A percentile compares a stretch with the other conserved stretches of the same genome.
Evolutionary conservation across 2,888 invertebrate species (phyloP).

Genomic region (Parnassius smintheus): DNA sequence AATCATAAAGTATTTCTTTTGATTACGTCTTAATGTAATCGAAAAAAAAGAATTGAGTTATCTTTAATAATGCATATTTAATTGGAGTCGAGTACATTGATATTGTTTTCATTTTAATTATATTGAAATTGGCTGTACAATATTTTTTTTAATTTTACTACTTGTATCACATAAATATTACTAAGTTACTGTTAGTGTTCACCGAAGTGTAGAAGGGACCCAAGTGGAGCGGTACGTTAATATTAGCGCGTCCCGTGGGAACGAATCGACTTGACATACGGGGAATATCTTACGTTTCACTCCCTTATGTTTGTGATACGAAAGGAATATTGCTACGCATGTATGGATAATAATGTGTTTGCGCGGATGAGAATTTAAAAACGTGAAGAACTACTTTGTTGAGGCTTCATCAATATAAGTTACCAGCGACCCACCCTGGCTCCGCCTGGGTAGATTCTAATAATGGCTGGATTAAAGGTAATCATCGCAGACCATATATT

Average conservation of each 20-base stretch:
- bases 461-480: no score
- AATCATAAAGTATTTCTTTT: no score
- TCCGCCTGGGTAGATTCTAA: no score
- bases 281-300: conserved; percentile 1
- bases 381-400: neutral
- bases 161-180: neutral
- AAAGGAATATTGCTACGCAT: neutral
- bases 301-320: neutral
- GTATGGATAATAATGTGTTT: neutral
- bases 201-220: conserved; percentile 4
- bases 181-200: neutral
- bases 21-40: no score
- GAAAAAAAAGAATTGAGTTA: no score
- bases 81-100: no score
- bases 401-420: no score
- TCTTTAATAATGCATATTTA: no score
- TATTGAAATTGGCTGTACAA: neutral
- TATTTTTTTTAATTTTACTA: no score
- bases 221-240: conserved; percentile 16
- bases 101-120: no score
- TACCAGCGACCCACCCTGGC: no score
- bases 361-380: neutral
- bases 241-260: conserved; percentile 24
- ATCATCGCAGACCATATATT: no score
- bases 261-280: conserved; percentile 11